These are phyloP conservation scores for Catocala fraxini DNA, from an alignment of 2,888 invertebrate genomes.

Conservation along the genomic window DNA sequence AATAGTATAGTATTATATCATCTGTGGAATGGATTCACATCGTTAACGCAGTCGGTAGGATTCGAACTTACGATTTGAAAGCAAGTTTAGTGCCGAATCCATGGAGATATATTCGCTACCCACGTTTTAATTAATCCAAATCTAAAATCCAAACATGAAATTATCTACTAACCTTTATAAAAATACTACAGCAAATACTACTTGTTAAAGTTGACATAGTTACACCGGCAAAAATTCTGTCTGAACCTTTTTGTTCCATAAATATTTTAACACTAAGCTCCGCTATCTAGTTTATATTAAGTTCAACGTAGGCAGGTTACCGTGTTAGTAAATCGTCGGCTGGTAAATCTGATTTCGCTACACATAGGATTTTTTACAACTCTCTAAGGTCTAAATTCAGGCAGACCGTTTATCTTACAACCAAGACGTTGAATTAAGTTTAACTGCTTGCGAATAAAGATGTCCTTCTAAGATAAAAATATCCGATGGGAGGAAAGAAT, in stretches of 20 bases:
- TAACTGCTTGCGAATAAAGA: slow-evolving; percentile 83
- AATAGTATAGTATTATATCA: no score
- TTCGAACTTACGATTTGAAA: no score
- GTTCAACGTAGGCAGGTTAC: slow-evolving; percentile 10
- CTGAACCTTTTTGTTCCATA: slow-evolving; percentile 20
- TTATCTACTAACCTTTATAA: background rate
- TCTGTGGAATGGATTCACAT: no score
- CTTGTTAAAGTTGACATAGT: slow-evolving; percentile 5
- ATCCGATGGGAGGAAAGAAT: slow-evolving; percentile 72
- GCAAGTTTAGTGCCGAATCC: no score
- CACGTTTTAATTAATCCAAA: background rate
- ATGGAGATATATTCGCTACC: no score
- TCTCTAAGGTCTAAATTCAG: slow-evolving; percentile 57
- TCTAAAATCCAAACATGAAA: background rate
- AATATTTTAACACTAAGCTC: slow-evolving; percentile 18
- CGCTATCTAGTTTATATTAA: slow-evolving; percentile 17
- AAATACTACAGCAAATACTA: slow-evolving; percentile 1
- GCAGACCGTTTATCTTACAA: slow-evolving; percentile 68
- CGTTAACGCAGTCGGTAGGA: no score
- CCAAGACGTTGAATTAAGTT: slow-evolving; percentile 79
- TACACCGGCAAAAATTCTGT: slow-evolving; percentile 5
- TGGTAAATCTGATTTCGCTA: slow-evolving; percentile 50
- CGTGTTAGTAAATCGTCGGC: slow-evolving; percentile 40
- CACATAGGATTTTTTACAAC: slow-evolving; percentile 61
- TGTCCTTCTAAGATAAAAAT: slow-evolving; percentile 80